Evolutionary conservation across 2,888 invertebrate genomes (phyloP).

Genomic region (Notocelia uddmanniana): DNA sequence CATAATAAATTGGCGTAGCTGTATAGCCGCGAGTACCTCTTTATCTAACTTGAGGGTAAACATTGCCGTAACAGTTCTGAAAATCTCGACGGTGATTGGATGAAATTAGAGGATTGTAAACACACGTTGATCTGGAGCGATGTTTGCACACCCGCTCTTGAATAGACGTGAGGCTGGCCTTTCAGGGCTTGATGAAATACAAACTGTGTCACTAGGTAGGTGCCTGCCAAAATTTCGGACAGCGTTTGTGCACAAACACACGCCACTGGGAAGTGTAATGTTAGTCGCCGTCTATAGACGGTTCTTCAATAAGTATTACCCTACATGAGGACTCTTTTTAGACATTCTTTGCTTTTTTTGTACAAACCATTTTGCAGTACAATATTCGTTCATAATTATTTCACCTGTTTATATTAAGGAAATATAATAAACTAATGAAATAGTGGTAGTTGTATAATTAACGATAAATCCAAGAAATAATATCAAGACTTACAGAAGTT

Average conservation of each 20-base stretch:
- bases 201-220: slow-evolving; percentile 77
- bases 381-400: neutral
- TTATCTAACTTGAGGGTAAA: slow-evolving; percentile 44
- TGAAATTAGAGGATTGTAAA: slow-evolving; percentile 71
- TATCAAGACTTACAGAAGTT: neutral
- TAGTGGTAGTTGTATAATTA: too few species aligned
- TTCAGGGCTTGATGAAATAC: slow-evolving; percentile 80
- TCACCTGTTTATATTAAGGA: neutral
- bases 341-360: neutral
- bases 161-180: slow-evolving; percentile 64
- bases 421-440: too few species aligned
- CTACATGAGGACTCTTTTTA: neutral
- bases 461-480: neutral
- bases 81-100: slow-evolving; percentile 67
- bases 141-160: slow-evolving; percentile 69
- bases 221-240: slow-evolving; percentile 71
- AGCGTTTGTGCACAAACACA: slow-evolving; percentile 73
- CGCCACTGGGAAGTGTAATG: slow-evolving; percentile 6
- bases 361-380: neutral
- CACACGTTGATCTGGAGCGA: slow-evolving; percentile 65
- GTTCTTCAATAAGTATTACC: neutral
- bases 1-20: slow-evolving; percentile 47
- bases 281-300: slow-evolving; percentile 19
- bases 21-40: slow-evolving; percentile 39
- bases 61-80: slow-evolving; percentile 39